Conservation (phyloP, 1,140 invertebrate genomes). For the Hylaeus volcanicus region DNA sequence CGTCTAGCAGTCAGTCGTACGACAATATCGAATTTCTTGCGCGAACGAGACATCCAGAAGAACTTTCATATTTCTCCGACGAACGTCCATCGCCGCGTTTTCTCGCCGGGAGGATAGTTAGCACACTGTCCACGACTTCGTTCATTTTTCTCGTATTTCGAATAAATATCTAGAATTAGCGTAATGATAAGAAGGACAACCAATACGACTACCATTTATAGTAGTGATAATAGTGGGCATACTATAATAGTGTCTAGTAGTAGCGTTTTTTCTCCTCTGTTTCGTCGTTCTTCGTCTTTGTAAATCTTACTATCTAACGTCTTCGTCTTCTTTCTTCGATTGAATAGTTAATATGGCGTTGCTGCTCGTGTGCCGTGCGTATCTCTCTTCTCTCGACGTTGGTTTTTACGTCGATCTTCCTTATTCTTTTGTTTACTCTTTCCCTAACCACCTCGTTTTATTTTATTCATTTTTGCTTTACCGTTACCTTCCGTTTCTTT, state of each 20-base stretch:
- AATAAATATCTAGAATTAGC: constrained; percentile 76
- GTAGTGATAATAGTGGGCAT: constrained; percentile 76
- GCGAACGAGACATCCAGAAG: not conserved
- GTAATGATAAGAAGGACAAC: constrained; percentile 74
- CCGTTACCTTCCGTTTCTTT: constrained; percentile 10
- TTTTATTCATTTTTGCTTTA: constrained; percentile 21
- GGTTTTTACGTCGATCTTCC: constrained; percentile 2
- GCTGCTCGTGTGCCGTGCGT: constrained; percentile 62
- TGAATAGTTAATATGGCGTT: constrained; percentile 78
- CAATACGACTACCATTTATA: constrained; percentile 74
- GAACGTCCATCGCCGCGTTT: not conserved
- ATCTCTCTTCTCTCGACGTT: constrained; percentile 57
- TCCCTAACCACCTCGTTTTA: constrained; percentile 1
- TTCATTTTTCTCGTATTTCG: constrained; percentile 58
- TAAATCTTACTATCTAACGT: constrained; percentile 50
- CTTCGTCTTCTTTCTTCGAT: constrained; percentile 58
- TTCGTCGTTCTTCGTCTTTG: constrained; percentile 47
- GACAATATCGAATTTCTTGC: not conserved
- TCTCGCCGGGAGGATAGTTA: constrained; percentile 66
- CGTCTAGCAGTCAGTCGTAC: not conserved
- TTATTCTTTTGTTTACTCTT: constrained; percentile 19
- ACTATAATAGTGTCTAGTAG: constrained; percentile 76
- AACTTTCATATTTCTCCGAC: not conserved
- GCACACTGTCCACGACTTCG: constrained; percentile 60
- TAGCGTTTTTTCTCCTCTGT: constrained; percentile 58